phyloP scores from a whole-genome alignment of 2,797 vertebrate genomes.

The Brachymystax lenok region DNA sequence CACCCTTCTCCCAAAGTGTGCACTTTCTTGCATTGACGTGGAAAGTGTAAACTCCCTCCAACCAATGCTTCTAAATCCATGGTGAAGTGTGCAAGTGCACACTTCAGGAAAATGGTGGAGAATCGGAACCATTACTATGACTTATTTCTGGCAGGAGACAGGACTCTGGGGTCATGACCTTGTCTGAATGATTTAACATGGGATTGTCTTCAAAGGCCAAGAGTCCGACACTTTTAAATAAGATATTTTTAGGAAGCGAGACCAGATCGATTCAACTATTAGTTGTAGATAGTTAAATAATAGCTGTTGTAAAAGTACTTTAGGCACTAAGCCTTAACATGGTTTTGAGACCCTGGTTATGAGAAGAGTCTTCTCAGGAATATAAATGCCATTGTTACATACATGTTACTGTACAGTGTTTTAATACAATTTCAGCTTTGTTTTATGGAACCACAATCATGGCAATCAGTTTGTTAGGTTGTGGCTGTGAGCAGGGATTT shows the following conservation, averaged over 20 bases:
- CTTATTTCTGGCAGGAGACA: not conserved
- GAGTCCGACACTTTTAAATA: not conserved
- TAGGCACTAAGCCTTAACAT: not conserved
- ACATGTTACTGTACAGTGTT: not conserved
- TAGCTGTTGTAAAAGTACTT: not conserved
- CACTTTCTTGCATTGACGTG: too few species aligned
- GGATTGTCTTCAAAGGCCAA: not conserved
- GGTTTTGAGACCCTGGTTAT: not conserved
- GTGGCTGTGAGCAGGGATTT: slow-evolving; percentile 5
- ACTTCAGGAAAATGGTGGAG: too few species aligned
- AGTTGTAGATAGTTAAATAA: not conserved
- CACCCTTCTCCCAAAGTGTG: too few species aligned
- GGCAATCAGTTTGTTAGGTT: not conserved
- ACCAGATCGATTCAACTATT: slow-evolving; percentile 5
- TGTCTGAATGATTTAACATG: not conserved
- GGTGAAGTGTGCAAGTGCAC: too few species aligned
- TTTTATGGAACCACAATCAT: not conserved
- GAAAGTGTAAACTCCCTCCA: too few species aligned
- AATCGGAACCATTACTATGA: not conserved
- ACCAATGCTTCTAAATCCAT: too few species aligned
- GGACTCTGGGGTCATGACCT: not conserved
- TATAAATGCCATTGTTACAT: too few species aligned
- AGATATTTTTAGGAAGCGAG: not conserved
- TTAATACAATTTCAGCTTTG: not conserved
- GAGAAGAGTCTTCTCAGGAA: not conserved